phyloP scores from a whole-genome alignment of 2,797 vertebrate genomes.

The Sebastiscus tertius region DNA sequence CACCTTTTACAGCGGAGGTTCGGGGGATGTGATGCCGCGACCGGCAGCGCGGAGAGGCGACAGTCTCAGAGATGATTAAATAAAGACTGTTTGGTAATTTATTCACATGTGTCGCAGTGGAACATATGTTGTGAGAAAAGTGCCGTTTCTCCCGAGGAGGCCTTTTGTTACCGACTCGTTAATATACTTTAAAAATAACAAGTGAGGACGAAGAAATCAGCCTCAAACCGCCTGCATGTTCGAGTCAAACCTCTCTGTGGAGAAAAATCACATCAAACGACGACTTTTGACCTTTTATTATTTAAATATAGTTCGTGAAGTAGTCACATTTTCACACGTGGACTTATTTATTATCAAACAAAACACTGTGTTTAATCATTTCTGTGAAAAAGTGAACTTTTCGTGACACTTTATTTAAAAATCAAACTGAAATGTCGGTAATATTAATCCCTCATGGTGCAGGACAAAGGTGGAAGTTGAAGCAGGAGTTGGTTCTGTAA shows the following conservation, averaged over 20 bases:
- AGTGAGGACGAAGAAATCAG: background rate
- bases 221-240: background rate
- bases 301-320: no score
- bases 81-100: conserved; percentile 68
- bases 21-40: background rate
- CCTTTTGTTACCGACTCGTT: conserved; percentile 47
- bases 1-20: conserved; percentile 33
- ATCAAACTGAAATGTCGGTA: no score
- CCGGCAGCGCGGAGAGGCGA: conserved; percentile 2
- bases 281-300: background rate
- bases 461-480: no score
- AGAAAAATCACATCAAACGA: background rate
- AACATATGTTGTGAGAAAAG: conserved; percentile 58
- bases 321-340: background rate
- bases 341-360: background rate
- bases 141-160: conserved; percentile 16
- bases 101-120: conserved; percentile 49
- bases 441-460: no score
- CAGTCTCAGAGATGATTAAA: conserved; percentile 57
- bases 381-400: background rate
- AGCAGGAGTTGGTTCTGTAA: no score
- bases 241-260: no score
- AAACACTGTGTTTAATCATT: background rate
- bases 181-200: conserved; percentile 50
- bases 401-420: no score